phyloP scores from a whole-genome alignment of 2,888 invertebrate species.

The Ganaspis brasiliensis region DNA sequence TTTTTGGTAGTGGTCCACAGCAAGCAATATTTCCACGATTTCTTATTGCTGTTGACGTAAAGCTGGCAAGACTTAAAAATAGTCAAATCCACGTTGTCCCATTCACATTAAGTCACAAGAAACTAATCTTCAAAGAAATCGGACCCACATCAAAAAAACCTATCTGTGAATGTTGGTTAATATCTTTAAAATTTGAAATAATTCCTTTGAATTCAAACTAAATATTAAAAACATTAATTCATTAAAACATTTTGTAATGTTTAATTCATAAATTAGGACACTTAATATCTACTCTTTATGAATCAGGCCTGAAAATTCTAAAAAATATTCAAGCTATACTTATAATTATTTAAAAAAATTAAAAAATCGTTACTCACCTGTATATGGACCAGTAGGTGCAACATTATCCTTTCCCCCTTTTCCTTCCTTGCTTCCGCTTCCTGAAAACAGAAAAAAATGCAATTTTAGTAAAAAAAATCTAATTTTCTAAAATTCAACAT shows the following conservation, averaged over 20 bases:
- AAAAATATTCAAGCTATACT: no score
- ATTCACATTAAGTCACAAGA: conserved; percentile 61
- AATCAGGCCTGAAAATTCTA: no score
- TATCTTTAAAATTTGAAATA: not conserved
- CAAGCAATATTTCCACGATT: conserved; percentile 69
- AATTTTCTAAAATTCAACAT: conserved; percentile 27
- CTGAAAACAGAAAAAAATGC: conserved; percentile 82
- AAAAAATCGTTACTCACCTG: conserved; percentile 72
- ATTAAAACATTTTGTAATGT: no score
- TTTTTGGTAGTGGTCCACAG: conserved; percentile 62
- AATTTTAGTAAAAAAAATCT: conserved; percentile 47
- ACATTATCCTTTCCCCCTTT: conserved; percentile 87
- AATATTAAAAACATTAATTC: no score
- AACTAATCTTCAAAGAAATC: conserved; percentile 54
- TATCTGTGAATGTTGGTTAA: not conserved
- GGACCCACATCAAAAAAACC: not conserved
- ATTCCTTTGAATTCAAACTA: no score
- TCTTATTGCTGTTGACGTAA: conserved; percentile 66
- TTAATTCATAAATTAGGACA: no score
- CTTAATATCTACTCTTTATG: no score
- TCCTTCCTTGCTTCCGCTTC: conserved; percentile 87
- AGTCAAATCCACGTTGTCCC: conserved; percentile 60
- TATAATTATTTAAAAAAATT: no score
- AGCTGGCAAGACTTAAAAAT: conserved; percentile 67
- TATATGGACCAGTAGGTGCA: conserved; percentile 85